A percentile compares a stretch with the other conserved stretches of the same genome.
Evolutionary conservation across 2,888 invertebrate species (phyloP).

Genomic region (Crepidodera aurea): DNA sequence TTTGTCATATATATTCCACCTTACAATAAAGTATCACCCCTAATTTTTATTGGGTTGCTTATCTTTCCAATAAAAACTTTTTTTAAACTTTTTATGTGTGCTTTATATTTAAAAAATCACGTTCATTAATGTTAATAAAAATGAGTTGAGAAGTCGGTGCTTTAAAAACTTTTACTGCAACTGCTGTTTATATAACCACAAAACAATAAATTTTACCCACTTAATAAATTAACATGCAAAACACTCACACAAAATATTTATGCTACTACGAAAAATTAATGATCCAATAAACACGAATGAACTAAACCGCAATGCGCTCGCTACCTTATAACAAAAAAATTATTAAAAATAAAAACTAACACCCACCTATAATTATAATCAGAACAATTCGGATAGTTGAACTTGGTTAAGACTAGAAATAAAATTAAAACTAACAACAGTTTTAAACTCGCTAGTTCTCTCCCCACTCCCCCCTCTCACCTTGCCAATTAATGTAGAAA

Average conservation of each 20-base stretch:
- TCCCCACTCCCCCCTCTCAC: slow-evolving; percentile 50
- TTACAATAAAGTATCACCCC: too few species aligned
- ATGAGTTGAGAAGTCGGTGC: too few species aligned
- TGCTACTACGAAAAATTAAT: too few species aligned
- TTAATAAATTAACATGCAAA: not conserved
- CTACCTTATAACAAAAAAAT: too few species aligned
- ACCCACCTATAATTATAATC: slow-evolving; percentile 9
- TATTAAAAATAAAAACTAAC: not conserved
- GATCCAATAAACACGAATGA: not conserved
- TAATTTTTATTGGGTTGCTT: too few species aligned
- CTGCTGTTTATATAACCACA: too few species aligned
- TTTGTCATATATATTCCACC: too few species aligned
- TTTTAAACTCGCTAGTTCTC: slow-evolving; percentile 54
- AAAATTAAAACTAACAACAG: slow-evolving; percentile 48
- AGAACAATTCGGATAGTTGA: slow-evolving; percentile 26
- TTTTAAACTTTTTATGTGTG: too few species aligned
- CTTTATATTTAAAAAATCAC: too few species aligned
- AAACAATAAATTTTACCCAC: not conserved
- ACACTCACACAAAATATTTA: not conserved
- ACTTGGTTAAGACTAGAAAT: slow-evolving; percentile 31
- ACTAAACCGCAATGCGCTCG: not conserved
- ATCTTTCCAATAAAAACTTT: too few species aligned
- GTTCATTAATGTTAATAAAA: too few species aligned
- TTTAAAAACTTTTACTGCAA: too few species aligned
- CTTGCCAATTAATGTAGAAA: slow-evolving; percentile 52